phyloP scores from a whole-genome alignment of 2,888 invertebrate genomes.

The Apoda limacodes region DNA sequence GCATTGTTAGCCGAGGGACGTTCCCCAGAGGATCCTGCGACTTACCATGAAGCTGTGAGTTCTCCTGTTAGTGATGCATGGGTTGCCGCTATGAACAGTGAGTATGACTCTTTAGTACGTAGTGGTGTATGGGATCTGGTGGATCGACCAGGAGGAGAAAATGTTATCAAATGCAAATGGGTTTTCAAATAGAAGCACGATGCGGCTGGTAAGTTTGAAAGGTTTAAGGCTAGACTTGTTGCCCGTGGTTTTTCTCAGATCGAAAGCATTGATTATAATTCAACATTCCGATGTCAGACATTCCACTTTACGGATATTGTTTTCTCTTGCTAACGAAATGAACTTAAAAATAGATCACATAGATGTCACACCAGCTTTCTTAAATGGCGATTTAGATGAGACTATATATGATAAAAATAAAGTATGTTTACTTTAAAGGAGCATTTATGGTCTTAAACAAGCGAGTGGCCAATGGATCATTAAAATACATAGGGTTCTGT shows the following conservation, averaged over 20 bases:
- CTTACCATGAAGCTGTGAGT: constrained; percentile 4
- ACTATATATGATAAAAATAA: neutral
- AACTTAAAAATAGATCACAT: constrained; percentile 5
- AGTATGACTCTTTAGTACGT: constrained; percentile 11
- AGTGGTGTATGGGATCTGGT: constrained; percentile 16
- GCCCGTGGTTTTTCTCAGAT: constrained; percentile 17
- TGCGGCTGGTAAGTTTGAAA: constrained; percentile 12
- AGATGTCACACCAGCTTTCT: constrained; percentile 12
- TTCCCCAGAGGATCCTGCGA: constrained; percentile 3
- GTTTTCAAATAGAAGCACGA: constrained; percentile 15
- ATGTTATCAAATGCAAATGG: constrained; percentile 16
- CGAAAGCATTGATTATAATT: constrained; percentile 13
- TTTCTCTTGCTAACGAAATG: constrained; percentile 9
- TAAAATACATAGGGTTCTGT: constrained; percentile 11
- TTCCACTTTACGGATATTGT: constrained; percentile 9
- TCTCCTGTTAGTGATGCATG: constrained; percentile 7
- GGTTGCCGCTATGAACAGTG: constrained; percentile 14
- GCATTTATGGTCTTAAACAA: constrained; percentile 5
- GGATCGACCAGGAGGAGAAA: constrained; percentile 7
- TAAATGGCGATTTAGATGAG: constrained; percentile 10
- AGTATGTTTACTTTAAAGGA: constrained; percentile 1
- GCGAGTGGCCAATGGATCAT: constrained; percentile 9
- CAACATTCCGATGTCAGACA: constrained; percentile 17
- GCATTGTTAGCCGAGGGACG: neutral
- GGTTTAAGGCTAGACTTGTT: constrained; percentile 17